phyloP scores from a whole-genome alignment of 2,797 vertebrate genomes.

The Salarias fasciatus region DNA sequence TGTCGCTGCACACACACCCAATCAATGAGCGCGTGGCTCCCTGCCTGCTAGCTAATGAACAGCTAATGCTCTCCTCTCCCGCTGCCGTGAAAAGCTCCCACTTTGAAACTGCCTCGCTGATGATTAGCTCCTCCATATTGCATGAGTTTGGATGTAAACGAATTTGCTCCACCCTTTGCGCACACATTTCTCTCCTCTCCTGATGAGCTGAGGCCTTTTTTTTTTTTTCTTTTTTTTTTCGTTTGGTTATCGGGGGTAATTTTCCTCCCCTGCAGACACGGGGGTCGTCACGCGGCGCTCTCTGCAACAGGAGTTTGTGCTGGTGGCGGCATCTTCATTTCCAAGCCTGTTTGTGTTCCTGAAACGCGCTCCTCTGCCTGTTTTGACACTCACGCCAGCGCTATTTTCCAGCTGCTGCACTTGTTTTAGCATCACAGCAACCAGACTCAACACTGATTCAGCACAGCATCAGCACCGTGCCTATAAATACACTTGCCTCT shows the following conservation, averaged over 20 bases:
- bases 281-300: constrained; percentile 14
- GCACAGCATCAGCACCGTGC: constrained; percentile 36
- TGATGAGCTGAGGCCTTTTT: constrained; percentile 6
- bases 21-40: constrained; percentile 63
- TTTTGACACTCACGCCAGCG: constrained; percentile 39
- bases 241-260: constrained; percentile 22
- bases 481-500: constrained; percentile 7
- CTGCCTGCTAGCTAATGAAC: constrained; percentile 68
- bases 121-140: constrained; percentile 70
- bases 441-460: constrained; percentile 40
- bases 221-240: constrained; percentile 25
- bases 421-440: no score
- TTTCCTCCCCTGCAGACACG: constrained; percentile 12
- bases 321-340: no score
- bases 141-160: constrained; percentile 66
- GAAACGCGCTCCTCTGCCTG: constrained; percentile 31
- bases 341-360: constrained; percentile 38
- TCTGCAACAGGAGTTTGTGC: constrained; percentile 8
- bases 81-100: constrained; percentile 43
- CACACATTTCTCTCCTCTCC: constrained; percentile 5
- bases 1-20: constrained; percentile 47
- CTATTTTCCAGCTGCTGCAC: constrained; percentile 37
- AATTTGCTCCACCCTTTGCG: constrained; percentile 42
- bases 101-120: constrained; percentile 53
- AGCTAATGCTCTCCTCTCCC: constrained; percentile 58